These are phyloP conservation scores for Leptogaster cylindrica DNA, from an alignment of 2,888 invertebrate species.

Conservation along the genomic window DNA sequence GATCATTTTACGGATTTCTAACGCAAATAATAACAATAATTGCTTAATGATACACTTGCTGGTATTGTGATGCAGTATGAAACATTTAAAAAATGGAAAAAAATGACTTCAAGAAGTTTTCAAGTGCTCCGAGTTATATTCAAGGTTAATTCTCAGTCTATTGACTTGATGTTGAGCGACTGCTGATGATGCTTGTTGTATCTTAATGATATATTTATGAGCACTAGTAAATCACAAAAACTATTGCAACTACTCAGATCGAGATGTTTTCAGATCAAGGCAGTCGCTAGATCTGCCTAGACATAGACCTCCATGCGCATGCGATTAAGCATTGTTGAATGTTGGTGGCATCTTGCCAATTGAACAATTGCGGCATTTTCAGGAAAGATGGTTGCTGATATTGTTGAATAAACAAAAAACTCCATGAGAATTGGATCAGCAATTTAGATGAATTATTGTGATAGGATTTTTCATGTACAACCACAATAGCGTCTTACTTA, in stretches of 20 bases:
- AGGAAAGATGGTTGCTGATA: no score
- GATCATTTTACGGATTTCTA: constrained; percentile 7
- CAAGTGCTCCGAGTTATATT: constrained; percentile 3
- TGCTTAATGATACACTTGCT: constrained; percentile 20
- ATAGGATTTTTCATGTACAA: no score
- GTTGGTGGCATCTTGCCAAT: neutral
- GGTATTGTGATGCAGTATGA: constrained; percentile 25
- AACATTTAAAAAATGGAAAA: no score
- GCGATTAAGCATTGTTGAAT: constrained; percentile 7
- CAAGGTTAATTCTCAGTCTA: constrained; percentile 28
- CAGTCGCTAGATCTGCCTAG: constrained; percentile 6
- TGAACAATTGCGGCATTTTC: constrained; percentile 17
- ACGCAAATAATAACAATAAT: constrained; percentile 14
- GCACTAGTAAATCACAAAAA: constrained; percentile 17
- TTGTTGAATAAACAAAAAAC: no score
- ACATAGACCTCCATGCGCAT: constrained; percentile 30
- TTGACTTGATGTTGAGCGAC: constrained; percentile 9
- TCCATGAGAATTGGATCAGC: no score
- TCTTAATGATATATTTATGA: constrained; percentile 24
- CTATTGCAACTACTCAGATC: constrained; percentile 15
- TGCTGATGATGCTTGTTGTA: constrained; percentile 19
- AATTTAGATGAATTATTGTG: no score
- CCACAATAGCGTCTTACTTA: no score
- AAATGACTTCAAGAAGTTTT: constrained; percentile 10
- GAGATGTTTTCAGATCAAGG: constrained; percentile 34